Evolutionary conservation across 2,113 vertebrate species (phyloP).

Genomic region (Henicopernis longicauda): DNA sequence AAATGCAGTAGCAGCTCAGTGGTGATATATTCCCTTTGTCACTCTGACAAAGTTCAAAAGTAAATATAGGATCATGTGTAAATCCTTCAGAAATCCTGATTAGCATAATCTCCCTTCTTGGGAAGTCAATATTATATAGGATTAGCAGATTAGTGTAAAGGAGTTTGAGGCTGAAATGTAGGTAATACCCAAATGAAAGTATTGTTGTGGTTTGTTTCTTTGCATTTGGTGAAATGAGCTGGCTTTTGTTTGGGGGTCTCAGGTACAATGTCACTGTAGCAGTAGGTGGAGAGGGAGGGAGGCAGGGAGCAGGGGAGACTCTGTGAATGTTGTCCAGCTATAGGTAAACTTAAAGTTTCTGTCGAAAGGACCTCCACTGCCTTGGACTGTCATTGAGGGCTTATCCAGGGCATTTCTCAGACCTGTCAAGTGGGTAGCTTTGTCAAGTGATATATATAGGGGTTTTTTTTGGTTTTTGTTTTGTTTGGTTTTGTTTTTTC

Average conservation of each 20-base stretch:
- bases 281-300: not conserved
- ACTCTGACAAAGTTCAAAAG: not conserved
- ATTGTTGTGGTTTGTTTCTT: not conserved
- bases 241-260: not conserved
- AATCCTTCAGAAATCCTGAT: slow-evolving; percentile 46
- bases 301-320: not conserved
- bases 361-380: not conserved
- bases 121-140: not conserved
- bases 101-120: slow-evolving; percentile 3
- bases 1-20: not conserved
- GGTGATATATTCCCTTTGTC: not conserved
- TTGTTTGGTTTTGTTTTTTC: too few species aligned
- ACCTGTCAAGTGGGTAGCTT: not conserved
- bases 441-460: not conserved
- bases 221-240: not conserved
- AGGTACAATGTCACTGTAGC: accelerated
- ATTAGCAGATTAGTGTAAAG: slow-evolving; percentile 11
- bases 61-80: not conserved
- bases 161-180: not conserved
- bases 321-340: not conserved
- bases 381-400: not conserved
- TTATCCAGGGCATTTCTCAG: not conserved
- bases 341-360: not conserved
- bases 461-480: not conserved
- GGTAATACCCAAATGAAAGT: not conserved